Evolutionary conservation across 2,797 vertebrate genomes (phyloP), one percentile per base, ranked within the genome.

Genomic region (Hippoglossus hippoglossus): DNA sequence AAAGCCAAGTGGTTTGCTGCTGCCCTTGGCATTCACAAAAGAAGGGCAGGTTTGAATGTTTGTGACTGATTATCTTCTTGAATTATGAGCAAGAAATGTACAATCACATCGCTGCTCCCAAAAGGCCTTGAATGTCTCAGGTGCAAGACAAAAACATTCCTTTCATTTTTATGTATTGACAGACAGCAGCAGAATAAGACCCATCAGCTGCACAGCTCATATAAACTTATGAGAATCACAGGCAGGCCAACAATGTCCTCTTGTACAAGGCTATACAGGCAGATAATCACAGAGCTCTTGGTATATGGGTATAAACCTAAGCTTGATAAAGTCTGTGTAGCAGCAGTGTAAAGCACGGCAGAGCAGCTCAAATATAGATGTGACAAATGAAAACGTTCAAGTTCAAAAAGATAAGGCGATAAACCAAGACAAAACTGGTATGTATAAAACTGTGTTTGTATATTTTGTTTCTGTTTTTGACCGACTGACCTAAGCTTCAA

Each of bases 11-110:
- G 4, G 25, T 70, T 72, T 39, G 26, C 13, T 10, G 71, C 41
- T 68, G 59, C 34, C 61, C 72, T 69, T 75, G 39, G 74, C 69
- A 61, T 62, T 71, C 49, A 67, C 44, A 72, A 67, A 80, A 73
- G 47, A 78, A 69, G 19, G n/a, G 46, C 26, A 22, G 47, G 50
- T 16, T 50, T 26, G 10, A 70, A 28, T 56, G 26, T 2, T 13
- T 13, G 16, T 62, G 18, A 31, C 19, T 52, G 24, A 56, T 12
- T 52, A 54, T n/a, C 34, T 25, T 55, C 21, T 77, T 22, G 61
- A 26, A 54, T 39, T 31, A 5, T 16, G 21, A 69, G 60, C 16
- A 57, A 54, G 15, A 72, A 52, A 61, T 18, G 25, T 16, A 16
- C 18, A 62, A 58, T 63, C 7, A 57, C 56, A 71, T 25, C 7